A percentile compares a stretch with the other conserved stretches of the same genome.
phyloP scores from a whole-genome alignment of 2,113 vertebrate genomes.

The Nothoprocta perdicaria region DNA sequence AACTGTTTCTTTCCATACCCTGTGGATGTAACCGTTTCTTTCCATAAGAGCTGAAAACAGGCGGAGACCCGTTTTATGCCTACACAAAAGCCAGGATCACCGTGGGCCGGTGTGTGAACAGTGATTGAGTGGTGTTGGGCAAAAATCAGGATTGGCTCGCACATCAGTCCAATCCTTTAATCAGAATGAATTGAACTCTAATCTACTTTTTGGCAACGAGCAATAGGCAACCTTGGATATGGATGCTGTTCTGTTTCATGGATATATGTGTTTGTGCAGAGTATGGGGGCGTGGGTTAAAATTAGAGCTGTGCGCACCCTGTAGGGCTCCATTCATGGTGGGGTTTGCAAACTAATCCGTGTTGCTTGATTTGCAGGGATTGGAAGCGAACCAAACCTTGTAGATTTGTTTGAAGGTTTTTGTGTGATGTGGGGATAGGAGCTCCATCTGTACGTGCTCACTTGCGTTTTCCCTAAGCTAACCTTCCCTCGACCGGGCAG shows the following conservation, averaged over 20 bases:
- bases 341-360: conserved; percentile 29
- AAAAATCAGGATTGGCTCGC: conserved; percentile 38
- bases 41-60: not conserved
- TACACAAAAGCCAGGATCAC: not conserved
- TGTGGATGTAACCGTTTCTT: rapidly evolving
- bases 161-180: conserved; percentile 34
- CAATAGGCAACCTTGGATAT: conserved; percentile 4
- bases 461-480: not conserved
- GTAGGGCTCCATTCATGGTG: conserved; percentile 9
- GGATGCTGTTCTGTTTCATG: not conserved
- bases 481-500: not conserved
- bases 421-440: conserved; percentile 7
- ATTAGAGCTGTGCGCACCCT: conserved; percentile 20
- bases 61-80: not conserved
- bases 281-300: not conserved
- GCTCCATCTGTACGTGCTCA: conserved; percentile 9
- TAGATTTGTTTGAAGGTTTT: conserved; percentile 19
- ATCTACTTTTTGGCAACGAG: conserved; percentile 35
- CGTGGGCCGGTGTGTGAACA: not conserved
- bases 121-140: conserved; percentile 9
- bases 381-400: not conserved
- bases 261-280: conserved; percentile 17
- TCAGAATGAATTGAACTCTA: conserved; percentile 49
- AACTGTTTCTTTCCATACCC: not conserved
- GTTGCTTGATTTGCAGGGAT: conserved; percentile 7